Evolutionary conservation across 2,113 vertebrate genomes (phyloP).

Genomic region (Crotalus helleri): DNA sequence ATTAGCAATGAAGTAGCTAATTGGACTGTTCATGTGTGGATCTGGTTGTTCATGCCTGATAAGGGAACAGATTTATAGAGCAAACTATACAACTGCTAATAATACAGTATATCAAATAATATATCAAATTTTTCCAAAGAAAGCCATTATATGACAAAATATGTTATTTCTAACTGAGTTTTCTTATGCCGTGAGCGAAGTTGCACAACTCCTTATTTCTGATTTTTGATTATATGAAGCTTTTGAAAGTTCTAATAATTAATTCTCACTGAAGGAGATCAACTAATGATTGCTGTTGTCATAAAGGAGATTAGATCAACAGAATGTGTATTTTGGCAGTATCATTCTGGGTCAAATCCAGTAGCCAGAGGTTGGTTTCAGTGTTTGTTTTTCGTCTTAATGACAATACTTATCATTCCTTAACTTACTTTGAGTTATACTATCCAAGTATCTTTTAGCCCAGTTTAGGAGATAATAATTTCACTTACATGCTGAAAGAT

Average conservation of each 20-base stretch:
- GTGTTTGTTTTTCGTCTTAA: background rate
- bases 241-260: background rate
- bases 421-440: background rate
- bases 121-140: background rate
- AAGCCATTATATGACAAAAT: background rate
- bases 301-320: background rate
- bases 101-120: background rate
- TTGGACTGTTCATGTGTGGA: background rate
- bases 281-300: background rate
- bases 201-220: background rate
- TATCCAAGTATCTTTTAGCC: background rate
- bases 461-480: background rate
- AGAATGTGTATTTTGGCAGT: background rate
- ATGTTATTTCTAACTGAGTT: background rate
- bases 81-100: background rate
- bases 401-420: constrained; percentile 1
- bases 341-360: background rate
- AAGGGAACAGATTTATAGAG: background rate
- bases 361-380: background rate
- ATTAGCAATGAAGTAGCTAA: background rate
- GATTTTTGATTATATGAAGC: background rate
- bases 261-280: background rate
- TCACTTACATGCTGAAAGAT: background rate
- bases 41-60: background rate
- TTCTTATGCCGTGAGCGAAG: background rate